Percentiles rank a stretch among this genome's conserved stretches.
These are phyloP conservation scores for Noctuana brunneofusca DNA, from an alignment of 2,888 invertebrate species.

Conservation along the genomic window DNA sequence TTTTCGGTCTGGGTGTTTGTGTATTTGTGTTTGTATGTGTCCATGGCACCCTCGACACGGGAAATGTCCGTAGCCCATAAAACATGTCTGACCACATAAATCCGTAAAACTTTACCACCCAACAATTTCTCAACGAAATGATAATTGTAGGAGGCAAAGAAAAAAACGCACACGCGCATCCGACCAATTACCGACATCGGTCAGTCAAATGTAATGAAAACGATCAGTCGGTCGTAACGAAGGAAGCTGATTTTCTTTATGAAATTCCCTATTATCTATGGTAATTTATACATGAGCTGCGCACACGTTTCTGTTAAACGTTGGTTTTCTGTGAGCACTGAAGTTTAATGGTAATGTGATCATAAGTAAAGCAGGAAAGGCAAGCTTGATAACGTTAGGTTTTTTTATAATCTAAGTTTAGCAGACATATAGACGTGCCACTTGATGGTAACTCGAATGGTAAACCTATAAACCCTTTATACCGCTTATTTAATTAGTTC, in stretches of 20 bases:
- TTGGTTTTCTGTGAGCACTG: background rate
- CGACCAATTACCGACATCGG: slow-evolving; percentile 37
- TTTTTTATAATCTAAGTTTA: no score
- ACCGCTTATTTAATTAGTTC: no score
- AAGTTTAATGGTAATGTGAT: background rate
- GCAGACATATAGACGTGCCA: no score
- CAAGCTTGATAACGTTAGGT: background rate
- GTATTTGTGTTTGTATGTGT: no score
- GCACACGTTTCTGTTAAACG: slow-evolving; percentile 1
- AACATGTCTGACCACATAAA: slow-evolving; percentile 21
- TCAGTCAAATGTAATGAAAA: slow-evolving; percentile 42
- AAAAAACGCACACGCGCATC: slow-evolving; percentile 18
- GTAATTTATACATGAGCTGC: slow-evolving; percentile 20
- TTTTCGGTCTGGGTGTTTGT: no score
- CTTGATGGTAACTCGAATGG: no score
- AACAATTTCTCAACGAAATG: slow-evolving; percentile 23
- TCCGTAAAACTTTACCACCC: slow-evolving; percentile 22
- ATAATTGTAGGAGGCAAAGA: slow-evolving; percentile 10
- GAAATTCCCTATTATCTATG: slow-evolving; percentile 14
- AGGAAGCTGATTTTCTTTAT: slow-evolving; percentile 41
- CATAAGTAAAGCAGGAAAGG: no score
- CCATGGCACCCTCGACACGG: no score
- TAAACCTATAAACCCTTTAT: no score
- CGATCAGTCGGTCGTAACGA: slow-evolving; percentile 41
- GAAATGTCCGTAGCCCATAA: slow-evolving; percentile 18